Conservation (phyloP, 2,888 invertebrate genomes). For the Philereme vetulata region DNA sequence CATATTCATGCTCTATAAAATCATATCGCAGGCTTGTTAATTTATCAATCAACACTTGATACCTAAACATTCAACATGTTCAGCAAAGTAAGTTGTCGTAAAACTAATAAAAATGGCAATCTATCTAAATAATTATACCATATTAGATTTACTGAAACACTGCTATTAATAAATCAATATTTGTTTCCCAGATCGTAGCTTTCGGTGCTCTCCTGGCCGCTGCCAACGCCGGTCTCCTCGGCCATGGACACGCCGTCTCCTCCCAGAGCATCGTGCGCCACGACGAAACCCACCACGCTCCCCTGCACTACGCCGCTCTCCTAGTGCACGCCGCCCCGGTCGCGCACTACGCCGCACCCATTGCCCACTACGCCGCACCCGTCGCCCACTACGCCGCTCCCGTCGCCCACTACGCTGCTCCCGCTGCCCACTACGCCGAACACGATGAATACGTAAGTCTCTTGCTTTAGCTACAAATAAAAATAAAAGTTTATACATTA, state of each 20-base stretch:
- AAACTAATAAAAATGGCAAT: too few relatives aligned
- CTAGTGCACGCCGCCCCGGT: constrained; percentile 43
- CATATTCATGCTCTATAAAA: constrained; percentile 27
- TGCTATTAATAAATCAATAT: too few relatives aligned
- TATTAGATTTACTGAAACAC: too few relatives aligned
- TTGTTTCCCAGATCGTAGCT: constrained; percentile 63
- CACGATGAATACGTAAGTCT: constrained; percentile 49
- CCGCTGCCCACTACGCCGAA: constrained; percentile 20
- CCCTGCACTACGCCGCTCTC: constrained; percentile 40
- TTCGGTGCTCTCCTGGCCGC: constrained; percentile 68
- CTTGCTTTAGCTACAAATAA: background rate
- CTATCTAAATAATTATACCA: too few relatives aligned
- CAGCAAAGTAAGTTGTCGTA: constrained; percentile 27
- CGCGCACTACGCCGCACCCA: constrained; percentile 44
- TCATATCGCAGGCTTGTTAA: constrained; percentile 17
- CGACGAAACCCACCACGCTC: constrained; percentile 50
- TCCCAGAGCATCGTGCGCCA: constrained; percentile 70
- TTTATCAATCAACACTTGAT: constrained; percentile 29
- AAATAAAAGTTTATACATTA: background rate
- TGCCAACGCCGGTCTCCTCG: constrained; percentile 71
- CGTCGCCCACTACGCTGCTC: constrained; percentile 40
- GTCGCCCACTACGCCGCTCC: constrained; percentile 46
- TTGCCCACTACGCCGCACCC: constrained; percentile 50
- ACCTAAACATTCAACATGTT: constrained; percentile 25
- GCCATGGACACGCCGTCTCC: constrained; percentile 58